Evolutionary conservation across 92 coral and sea anemone species (phyloP).

Genomic region (Epizoanthus illoricatus): DNA sequence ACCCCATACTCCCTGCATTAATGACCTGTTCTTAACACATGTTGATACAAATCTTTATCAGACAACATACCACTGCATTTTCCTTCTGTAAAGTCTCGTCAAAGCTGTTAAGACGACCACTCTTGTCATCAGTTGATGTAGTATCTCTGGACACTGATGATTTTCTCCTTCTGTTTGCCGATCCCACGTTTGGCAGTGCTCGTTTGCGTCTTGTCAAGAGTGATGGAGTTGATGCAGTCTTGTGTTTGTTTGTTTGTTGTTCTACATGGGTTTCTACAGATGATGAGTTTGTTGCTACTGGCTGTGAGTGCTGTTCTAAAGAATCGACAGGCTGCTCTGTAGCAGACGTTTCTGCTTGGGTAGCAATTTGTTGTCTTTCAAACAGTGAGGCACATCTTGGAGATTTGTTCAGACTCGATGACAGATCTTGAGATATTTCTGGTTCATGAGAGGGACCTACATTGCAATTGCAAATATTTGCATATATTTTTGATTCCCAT

Average conservation of each 20-base stretch:
- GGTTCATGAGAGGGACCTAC: no score
- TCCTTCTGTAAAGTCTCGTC: constrained; percentile 20
- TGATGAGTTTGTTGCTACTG: constrained; percentile 13
- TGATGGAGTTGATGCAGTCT: constrained; percentile 24
- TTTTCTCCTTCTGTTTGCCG: constrained; percentile 54
- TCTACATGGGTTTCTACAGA: background rate
- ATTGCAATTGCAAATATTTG: no score
- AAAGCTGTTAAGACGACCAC: background rate
- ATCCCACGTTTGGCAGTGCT: constrained; percentile 69
- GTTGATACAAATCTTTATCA: background rate
- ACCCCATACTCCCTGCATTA: background rate
- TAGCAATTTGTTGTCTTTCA: background rate
- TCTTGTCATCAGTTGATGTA: constrained; percentile 38
- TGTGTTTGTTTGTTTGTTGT: background rate
- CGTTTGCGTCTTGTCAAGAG: constrained; percentile 60
- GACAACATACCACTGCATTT: constrained; percentile 13
- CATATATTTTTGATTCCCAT: no score
- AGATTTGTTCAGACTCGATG: background rate
- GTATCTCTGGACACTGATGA: constrained; percentile 58
- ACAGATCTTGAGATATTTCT: background rate
- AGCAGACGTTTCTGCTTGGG: constrained; percentile 25
- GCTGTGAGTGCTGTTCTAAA: constrained; percentile 4
- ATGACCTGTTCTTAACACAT: background rate
- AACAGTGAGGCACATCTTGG: background rate
- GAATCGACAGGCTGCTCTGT: background rate